Evolutionary conservation across 2,113 vertebrate species (phyloP), one percentile per base, ranked within the genome.

Genomic region (Sterna hirundo): DNA sequence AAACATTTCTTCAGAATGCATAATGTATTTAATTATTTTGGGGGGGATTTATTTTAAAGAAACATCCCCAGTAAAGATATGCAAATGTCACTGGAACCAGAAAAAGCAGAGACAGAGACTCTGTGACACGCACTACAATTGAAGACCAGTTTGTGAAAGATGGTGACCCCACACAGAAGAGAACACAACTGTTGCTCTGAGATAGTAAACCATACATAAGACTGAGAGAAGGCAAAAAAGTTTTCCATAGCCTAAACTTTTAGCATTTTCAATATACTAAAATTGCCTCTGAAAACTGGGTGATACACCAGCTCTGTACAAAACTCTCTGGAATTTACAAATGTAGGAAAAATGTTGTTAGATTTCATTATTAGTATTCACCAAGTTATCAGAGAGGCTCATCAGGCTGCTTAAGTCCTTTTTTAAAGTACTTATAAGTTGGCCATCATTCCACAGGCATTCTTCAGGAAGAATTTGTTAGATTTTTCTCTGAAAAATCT

Each of bases 391-490:
- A n/a, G 7, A 51, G 13, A 74, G 27, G 14, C 1, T 49, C n/a
- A 71, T 71, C 32, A 61, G 64, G 10, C 14, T 64, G 15, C 15
- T 38, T 57, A 55, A 70, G 13, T 69, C 7, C 7, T 29, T 88
- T 83, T 27, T 68, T 27, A 64, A 81, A 66, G 12, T 65, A 51
- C 2, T 60, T 58, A 14, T 32, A 25, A 82, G 15, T 5, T 65
- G 12, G 2, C 1, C 6, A 22, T 60, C 9, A 12, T 61, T 58
- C 34, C 9, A 38, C 9, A 8, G 4, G 1, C 2, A 1, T 36
- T 38, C 22, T 38, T 74, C 18, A 55, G n/a, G 64, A 83, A 85
- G 2, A 80, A 75, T 25, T 20, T 34, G 7, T 68, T 71, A 36
- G 6, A 20, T 36, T 70, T 86, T 69, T 86, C 36, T 38, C 38